Conservation (phyloP, 2,888 invertebrate genomes). For the Endotricha flammealis region DNA sequence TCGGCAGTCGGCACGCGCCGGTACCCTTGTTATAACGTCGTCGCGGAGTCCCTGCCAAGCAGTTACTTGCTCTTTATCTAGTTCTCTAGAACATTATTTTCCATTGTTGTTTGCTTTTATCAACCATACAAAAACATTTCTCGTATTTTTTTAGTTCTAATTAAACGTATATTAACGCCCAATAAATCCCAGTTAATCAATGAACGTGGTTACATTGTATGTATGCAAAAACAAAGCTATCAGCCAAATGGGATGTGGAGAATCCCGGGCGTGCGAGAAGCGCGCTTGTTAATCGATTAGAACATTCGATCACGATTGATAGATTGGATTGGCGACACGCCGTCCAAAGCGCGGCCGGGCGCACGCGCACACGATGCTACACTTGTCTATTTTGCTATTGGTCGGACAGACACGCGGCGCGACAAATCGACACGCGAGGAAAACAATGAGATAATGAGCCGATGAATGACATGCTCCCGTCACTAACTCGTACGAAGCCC, state of each 20-base stretch:
- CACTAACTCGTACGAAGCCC: constrained; percentile 47
- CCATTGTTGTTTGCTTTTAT: too few relatives aligned
- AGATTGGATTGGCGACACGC: constrained; percentile 64
- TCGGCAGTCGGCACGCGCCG: constrained; percentile 51
- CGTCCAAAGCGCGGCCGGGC: constrained; percentile 43
- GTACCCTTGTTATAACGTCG: constrained; percentile 36
- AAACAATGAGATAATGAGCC: constrained; percentile 70
- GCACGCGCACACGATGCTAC: constrained; percentile 48
- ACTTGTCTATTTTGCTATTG: constrained; percentile 61
- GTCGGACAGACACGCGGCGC: constrained; percentile 47
- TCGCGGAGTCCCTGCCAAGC: constrained; percentile 2
- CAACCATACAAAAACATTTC: too few relatives aligned
- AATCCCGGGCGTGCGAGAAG: constrained; percentile 45
- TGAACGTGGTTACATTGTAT: constrained; percentile 18
- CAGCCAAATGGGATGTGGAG: constrained; percentile 41
- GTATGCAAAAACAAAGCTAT: constrained; percentile 32
- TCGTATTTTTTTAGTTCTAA: too few relatives aligned
- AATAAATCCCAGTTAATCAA: constrained; percentile 13
- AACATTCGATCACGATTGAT: constrained; percentile 68
- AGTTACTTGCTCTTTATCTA: constrained; percentile 2
- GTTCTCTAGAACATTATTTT: neutral
- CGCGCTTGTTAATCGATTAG: constrained; percentile 59
- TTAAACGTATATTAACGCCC: too few relatives aligned
- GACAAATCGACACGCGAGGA: constrained; percentile 66
- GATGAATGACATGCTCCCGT: constrained; percentile 71